These are phyloP conservation scores for Ctena decussata DNA, from an alignment of 2,888 invertebrate species.

Conservation along the genomic window DNA sequence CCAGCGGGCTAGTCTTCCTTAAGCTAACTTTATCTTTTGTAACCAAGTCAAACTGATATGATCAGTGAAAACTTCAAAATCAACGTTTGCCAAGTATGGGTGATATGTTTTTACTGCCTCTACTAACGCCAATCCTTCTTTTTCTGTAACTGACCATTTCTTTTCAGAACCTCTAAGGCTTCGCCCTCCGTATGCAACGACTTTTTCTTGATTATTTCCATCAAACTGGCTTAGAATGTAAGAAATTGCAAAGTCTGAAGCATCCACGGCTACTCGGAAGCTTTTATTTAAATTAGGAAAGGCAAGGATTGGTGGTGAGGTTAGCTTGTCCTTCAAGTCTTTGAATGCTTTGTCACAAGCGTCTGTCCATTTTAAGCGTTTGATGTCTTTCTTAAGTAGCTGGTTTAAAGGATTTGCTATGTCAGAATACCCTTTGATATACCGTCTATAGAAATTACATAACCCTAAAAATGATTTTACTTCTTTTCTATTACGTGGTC, in stretches of 20 bases:
- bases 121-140: constrained; percentile 62
- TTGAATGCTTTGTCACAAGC: background rate
- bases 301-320: constrained; percentile 59
- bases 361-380: background rate
- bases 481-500: background rate
- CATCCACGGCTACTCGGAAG: constrained; percentile 65
- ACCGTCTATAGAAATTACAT: background rate
- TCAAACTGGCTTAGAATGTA: constrained; percentile 60
- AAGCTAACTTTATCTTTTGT: constrained; percentile 40
- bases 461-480: background rate
- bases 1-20: constrained; percentile 58
- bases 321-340: constrained; percentile 70
- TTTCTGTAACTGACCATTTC: constrained; percentile 50
- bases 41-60: constrained; percentile 61
- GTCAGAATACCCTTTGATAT: background rate
- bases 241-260: constrained; percentile 51
- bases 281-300: constrained; percentile 60
- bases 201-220: constrained; percentile 38
- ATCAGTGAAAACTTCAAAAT: constrained; percentile 65
- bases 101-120: constrained; percentile 61
- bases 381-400: background rate
- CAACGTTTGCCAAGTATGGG: constrained; percentile 50
- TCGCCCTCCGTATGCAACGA: constrained; percentile 62
- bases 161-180: constrained; percentile 45
- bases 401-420: background rate